phyloP scores from a whole-genome alignment of 1,140 invertebrate genomes.

The Drosophila insularis region DNA sequence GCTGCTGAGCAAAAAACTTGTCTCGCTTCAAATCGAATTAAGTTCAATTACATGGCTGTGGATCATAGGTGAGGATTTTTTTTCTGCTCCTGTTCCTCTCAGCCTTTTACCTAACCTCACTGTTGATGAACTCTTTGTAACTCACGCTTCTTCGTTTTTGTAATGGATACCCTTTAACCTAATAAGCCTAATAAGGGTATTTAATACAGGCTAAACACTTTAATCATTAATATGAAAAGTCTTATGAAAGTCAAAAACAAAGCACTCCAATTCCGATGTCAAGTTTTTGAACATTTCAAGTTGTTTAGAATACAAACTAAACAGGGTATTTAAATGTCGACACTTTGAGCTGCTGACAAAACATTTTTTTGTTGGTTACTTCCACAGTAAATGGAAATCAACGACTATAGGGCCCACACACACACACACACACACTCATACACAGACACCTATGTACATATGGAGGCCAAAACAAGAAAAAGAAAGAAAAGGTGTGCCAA shows the following conservation, averaged over 20 bases:
- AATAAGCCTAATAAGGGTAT: neutral
- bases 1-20: slow-evolving; percentile 69
- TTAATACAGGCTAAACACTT: neutral
- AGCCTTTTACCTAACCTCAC: neutral
- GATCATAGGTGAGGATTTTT: slow-evolving; percentile 33
- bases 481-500: slow-evolving; percentile 56
- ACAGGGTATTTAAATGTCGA: neutral
- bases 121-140: slow-evolving; percentile 30
- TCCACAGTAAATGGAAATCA: slow-evolving; percentile 62
- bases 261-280: no score
- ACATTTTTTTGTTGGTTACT: slow-evolving; percentile 36
- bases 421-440: slow-evolving; percentile 17
- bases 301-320: neutral
- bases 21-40: slow-evolving; percentile 78
- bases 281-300: no score
- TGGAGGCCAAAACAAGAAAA: slow-evolving; percentile 10
- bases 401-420: slow-evolving; percentile 28
- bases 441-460: neutral
- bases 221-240: no score
- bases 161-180: neutral
- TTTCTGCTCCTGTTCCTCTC: slow-evolving; percentile 8
- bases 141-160: neutral
- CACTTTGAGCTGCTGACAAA: neutral
- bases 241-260: no score
- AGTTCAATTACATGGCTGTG: slow-evolving; percentile 73